Percentiles rank a stretch among this genome's conserved stretches.
phyloP scores from a whole-genome alignment of 2,888 invertebrate genomes.

The Nysson spinosus region DNA sequence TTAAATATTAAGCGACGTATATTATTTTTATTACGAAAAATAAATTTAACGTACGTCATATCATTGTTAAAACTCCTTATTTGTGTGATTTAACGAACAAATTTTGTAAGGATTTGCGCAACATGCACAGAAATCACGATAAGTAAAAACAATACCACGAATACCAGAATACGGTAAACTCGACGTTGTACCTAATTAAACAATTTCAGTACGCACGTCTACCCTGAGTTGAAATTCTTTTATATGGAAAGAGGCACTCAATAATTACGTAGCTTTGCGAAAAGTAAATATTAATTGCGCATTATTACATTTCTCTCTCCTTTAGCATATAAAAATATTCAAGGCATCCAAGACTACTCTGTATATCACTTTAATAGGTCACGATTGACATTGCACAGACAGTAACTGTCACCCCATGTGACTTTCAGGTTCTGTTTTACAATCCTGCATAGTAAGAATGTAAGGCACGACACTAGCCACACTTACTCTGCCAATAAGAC shows the following conservation, averaged over 20 bases:
- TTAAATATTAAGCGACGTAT: too few relatives aligned
- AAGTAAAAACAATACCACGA: slow-evolving; percentile 39
- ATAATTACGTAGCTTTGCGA: slow-evolving; percentile 25
- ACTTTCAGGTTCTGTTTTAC: slow-evolving; percentile 73
- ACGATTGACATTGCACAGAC: slow-evolving; percentile 60
- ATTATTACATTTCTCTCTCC: slow-evolving; percentile 13
- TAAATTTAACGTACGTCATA: background rate
- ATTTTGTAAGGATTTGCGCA: slow-evolving; percentile 39
- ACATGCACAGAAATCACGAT: slow-evolving; percentile 34
- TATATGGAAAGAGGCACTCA: slow-evolving; percentile 27
- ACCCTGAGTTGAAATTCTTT: slow-evolving; percentile 43
- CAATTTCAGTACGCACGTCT: slow-evolving; percentile 31
- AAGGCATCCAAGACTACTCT: slow-evolving; percentile 46
- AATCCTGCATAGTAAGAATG: slow-evolving; percentile 83
- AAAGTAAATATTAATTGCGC: slow-evolving; percentile 34
- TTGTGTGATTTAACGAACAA: slow-evolving; percentile 4
- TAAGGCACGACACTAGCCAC: slow-evolving; percentile 97
- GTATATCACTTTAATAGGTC: slow-evolving; percentile 57
- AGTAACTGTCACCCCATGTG: slow-evolving; percentile 73
- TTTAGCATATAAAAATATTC: slow-evolving; percentile 46
- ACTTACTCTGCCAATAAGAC: slow-evolving; percentile 93
- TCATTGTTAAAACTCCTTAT: slow-evolving; percentile 1
- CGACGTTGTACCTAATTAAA: slow-evolving; percentile 34
- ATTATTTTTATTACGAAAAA: too few relatives aligned
- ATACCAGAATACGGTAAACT: slow-evolving; percentile 32